A percentile compares a stretch with the other conserved stretches of the same genome.
phyloP scores from a whole-genome alignment of 2,113 vertebrate species.

The Dinomys branickii region DNA sequence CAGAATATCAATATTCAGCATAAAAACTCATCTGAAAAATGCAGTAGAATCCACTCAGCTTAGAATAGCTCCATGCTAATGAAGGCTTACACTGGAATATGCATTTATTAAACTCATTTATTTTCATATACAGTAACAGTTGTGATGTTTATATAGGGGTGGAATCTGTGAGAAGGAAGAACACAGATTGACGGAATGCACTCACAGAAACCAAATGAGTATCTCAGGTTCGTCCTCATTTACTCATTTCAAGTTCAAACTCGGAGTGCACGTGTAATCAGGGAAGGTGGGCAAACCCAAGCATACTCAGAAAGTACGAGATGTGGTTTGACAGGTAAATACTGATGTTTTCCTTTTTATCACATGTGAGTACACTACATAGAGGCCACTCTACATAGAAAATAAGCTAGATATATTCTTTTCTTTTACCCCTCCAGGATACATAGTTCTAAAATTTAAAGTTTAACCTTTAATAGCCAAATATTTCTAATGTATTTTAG shows the following conservation, averaged over 20 bases:
- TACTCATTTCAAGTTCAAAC: not conserved
- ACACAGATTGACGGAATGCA: not conserved
- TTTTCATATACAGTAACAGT: conserved; percentile 1
- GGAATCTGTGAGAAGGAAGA: not conserved
- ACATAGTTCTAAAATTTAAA: not conserved
- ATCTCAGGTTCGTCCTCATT: not conserved
- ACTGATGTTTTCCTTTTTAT: conserved; percentile 10
- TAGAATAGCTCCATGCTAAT: conserved; percentile 26
- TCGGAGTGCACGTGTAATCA: not conserved
- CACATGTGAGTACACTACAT: not conserved
- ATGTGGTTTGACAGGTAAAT: not conserved
- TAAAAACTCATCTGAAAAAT: conserved; percentile 40
- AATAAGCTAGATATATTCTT: not conserved
- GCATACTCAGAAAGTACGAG: not conserved
- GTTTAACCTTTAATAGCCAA: not conserved
- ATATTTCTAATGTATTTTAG: conserved; percentile 36
- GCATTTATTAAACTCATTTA: conserved; percentile 39
- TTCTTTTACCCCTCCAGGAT: not conserved
- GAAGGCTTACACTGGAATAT: not conserved
- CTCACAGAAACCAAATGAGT: not conserved
- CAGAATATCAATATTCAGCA: conserved; percentile 45
- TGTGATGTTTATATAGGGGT: not conserved
- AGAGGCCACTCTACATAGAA: not conserved
- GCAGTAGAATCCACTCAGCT: conserved; percentile 7
- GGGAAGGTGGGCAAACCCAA: not conserved